Evolutionary conservation across 2,888 invertebrate genomes (phyloP).

Genomic region (Unio pictorum): DNA sequence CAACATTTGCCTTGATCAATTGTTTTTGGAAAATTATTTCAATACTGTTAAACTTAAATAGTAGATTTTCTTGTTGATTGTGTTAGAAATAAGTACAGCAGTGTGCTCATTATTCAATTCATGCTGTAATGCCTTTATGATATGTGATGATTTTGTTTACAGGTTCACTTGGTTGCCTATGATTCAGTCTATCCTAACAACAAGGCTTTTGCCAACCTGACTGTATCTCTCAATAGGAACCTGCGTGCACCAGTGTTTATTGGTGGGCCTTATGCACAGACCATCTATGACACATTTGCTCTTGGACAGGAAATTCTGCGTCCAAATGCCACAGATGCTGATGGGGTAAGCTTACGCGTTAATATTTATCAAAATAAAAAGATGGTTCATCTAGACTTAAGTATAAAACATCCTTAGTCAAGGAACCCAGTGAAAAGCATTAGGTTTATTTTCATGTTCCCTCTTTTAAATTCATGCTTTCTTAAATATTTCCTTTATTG

Average conservation of each 20-base stretch:
- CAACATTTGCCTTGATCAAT: too few species aligned
- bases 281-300: slow-evolving; percentile 42
- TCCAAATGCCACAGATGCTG: slow-evolving; percentile 42
- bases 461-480: too few species aligned
- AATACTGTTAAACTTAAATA: too few species aligned
- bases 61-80: too few species aligned
- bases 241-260: slow-evolving; percentile 24
- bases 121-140: too few species aligned
- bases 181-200: slow-evolving; percentile 57
- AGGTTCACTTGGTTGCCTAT: slow-evolving; percentile 60
- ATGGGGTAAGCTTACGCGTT: slow-evolving; percentile 28
- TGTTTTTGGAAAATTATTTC: too few species aligned
- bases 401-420: too few species aligned
- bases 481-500: too few species aligned
- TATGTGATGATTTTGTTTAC: slow-evolving; percentile 15
- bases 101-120: too few species aligned
- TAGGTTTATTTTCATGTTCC: too few species aligned
- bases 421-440: too few species aligned
- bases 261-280: slow-evolving; percentile 23
- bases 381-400: neutral
- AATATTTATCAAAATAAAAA: neutral
- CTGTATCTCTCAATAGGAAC: slow-evolving; percentile 42
- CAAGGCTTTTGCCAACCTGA: slow-evolving; percentile 43
- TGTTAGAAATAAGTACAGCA: too few species aligned
- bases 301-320: slow-evolving; percentile 18